Conservation (phyloP, 2,113 vertebrate genomes). For the Centrocercus urophasianus region DNA sequence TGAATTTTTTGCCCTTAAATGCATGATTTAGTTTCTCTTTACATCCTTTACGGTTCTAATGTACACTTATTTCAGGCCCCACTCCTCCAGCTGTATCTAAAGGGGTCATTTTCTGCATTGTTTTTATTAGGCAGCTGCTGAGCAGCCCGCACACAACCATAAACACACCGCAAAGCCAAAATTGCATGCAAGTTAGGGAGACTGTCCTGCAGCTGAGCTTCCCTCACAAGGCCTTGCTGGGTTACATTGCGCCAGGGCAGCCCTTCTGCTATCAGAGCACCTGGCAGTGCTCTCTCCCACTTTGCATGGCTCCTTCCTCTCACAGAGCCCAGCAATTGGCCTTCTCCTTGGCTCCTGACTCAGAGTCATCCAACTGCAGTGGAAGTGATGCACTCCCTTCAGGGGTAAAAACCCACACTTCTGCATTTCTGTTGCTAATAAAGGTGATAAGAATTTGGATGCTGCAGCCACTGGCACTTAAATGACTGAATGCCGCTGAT, state of each 20-base stretch:
- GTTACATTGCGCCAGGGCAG: fast-evolving
- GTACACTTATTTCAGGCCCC: neutral
- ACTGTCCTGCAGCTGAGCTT: fast-evolving
- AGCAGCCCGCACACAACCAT: fast-evolving
- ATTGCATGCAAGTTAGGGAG: neutral
- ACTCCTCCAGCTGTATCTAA: neutral
- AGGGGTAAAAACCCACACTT: fast-evolving
- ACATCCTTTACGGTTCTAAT: neutral
- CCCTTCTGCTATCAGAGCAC: fast-evolving
- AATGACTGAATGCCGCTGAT: neutral
- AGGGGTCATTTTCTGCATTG: fast-evolving
- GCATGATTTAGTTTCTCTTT: neutral
- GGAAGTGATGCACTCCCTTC: fast-evolving
- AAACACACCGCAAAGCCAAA: neutral
- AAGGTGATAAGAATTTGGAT: fast-evolving
- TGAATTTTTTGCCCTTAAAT: neutral
- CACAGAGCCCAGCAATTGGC: fast-evolving
- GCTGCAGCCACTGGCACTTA: fast-evolving
- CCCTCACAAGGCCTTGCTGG: neutral
- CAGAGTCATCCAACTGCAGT: fast-evolving
- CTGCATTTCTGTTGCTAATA: neutral
- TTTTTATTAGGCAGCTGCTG: neutral
- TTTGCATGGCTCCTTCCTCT: neutral
- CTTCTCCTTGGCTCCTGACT: neutral
- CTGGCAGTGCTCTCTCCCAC: neutral